Evolutionary conservation across 2,113 vertebrate species (phyloP).

Genomic region (Sardina pilchardus): DNA sequence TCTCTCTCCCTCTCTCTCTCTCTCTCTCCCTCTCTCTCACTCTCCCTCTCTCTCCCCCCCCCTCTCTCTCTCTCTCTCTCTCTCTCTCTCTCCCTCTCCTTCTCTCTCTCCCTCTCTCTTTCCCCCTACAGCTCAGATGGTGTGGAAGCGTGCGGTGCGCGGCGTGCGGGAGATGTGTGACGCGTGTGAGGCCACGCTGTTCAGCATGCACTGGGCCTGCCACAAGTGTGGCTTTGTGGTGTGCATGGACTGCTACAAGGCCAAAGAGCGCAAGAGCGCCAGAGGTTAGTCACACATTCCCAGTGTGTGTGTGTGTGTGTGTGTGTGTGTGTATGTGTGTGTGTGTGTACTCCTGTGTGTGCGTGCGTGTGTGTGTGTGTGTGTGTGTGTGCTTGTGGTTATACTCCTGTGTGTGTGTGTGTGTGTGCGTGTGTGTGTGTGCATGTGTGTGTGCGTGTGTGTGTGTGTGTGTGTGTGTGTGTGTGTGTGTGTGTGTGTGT

Average conservation of each 20-base stretch:
- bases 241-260: conserved; percentile 88
- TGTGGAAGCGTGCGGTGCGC: conserved; percentile 88
- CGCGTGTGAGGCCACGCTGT: conserved; percentile 87
- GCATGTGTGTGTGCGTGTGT: not conserved
- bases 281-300: conserved; percentile 73
- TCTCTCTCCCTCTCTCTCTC: not conserved
- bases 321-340: not conserved
- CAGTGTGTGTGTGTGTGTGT: not conserved
- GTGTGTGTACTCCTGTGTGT: not conserved
- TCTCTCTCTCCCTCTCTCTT: conserved; percentile 9
- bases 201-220: conserved; percentile 91
- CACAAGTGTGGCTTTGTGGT: conserved; percentile 92
- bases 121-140: conserved; percentile 83
- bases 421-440: not conserved
- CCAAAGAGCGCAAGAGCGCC: conserved; percentile 82
- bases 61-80: conserved; percentile 57
- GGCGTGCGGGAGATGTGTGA: conserved; percentile 91
- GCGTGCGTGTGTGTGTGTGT: not conserved
- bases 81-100: conserved; percentile 20
- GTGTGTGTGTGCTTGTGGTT: not conserved
- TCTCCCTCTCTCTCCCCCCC: conserved; percentile 42
- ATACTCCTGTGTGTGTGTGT: not conserved
- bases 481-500: not conserved
- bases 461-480: not conserved
- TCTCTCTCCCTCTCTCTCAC: conserved; percentile 35